Conservation (phyloP, 2,888 invertebrate species). For the Drosophila flavopinicola region DNA sequence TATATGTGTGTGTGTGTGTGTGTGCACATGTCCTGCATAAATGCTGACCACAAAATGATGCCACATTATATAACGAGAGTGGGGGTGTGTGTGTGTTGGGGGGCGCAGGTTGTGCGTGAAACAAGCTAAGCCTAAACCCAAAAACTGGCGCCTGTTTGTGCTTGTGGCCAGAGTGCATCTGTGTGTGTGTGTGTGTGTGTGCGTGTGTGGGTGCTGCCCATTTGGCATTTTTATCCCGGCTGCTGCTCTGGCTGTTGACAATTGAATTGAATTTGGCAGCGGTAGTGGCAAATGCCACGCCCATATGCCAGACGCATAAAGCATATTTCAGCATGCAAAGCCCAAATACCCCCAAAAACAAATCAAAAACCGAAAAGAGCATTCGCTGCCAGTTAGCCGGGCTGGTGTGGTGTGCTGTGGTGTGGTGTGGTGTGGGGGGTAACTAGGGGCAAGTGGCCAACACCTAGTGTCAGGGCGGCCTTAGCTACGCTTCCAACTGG, state of each 20-base stretch:
- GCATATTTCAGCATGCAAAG: conserved; percentile 71
- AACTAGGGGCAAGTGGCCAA: conserved; percentile 23
- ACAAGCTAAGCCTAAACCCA: conserved; percentile 59
- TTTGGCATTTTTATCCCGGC: conserved; percentile 30
- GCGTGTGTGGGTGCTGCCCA: conserved; percentile 20
- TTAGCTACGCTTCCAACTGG: conserved; percentile 15
- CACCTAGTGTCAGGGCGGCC: conserved; percentile 43
- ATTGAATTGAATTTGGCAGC: conserved; percentile 78
- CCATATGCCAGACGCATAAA: conserved; percentile 70
- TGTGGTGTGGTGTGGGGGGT: too few relatives aligned
- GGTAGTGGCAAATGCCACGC: conserved; percentile 47
- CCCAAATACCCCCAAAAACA: conserved; percentile 33
- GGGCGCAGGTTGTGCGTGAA: conserved; percentile 29
- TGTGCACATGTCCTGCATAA: conserved; percentile 65
- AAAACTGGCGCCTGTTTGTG: conserved; percentile 65
- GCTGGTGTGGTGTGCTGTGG: too few relatives aligned
- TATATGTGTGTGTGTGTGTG: conserved; percentile 36
- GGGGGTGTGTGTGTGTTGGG: neutral
- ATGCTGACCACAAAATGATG: conserved; percentile 80
- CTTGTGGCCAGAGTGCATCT: conserved; percentile 59
- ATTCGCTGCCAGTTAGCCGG: conserved; percentile 10
- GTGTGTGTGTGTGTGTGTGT: conserved; percentile 1
- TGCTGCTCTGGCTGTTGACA: conserved; percentile 66
- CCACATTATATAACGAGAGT: conserved; percentile 72
- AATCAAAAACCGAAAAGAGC: conserved; percentile 66